These are phyloP conservation scores for Charadrius vociferus DNA, from an alignment of 2,113 vertebrate genomes.

Conservation along the genomic window DNA sequence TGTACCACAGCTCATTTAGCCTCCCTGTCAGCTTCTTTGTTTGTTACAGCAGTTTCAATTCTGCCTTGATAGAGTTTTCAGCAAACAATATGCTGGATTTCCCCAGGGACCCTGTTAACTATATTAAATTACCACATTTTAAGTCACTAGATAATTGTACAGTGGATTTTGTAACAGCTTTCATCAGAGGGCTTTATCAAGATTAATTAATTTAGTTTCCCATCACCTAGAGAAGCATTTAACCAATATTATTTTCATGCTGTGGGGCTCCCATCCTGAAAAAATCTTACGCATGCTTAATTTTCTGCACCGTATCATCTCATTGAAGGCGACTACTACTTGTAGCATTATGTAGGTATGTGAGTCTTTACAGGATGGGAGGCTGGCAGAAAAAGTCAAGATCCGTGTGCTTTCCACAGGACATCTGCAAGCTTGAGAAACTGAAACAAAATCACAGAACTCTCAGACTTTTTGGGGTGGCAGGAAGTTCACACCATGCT, in stretches of 20 bases:
- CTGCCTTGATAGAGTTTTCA: background rate
- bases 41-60: conserved; percentile 8
- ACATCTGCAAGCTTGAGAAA: background rate
- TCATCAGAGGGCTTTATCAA: conserved; percentile 27
- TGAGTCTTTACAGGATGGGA: background rate
- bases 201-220: conserved; percentile 48
- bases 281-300: background rate
- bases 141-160: conserved; percentile 32
- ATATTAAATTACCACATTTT: conserved; percentile 45
- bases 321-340: background rate
- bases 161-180: conserved; percentile 23
- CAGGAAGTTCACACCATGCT: background rate
- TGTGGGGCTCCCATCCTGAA: background rate
- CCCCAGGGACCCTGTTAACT: conserved; percentile 18
- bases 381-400: background rate
- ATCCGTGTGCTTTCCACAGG: background rate
- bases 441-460: background rate
- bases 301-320: background rate
- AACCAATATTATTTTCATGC: conserved; percentile 1
- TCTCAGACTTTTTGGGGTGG: accelerated
- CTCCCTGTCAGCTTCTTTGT: background rate
- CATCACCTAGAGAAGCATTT: conserved; percentile 20
- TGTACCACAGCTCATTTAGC: background rate
- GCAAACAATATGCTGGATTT: conserved; percentile 25
- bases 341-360: background rate